Evolutionary conservation across 1,140 invertebrate genomes (phyloP), one percentile per base, ranked within the genome.

Genomic region (Phocides pigmalion): DNA sequence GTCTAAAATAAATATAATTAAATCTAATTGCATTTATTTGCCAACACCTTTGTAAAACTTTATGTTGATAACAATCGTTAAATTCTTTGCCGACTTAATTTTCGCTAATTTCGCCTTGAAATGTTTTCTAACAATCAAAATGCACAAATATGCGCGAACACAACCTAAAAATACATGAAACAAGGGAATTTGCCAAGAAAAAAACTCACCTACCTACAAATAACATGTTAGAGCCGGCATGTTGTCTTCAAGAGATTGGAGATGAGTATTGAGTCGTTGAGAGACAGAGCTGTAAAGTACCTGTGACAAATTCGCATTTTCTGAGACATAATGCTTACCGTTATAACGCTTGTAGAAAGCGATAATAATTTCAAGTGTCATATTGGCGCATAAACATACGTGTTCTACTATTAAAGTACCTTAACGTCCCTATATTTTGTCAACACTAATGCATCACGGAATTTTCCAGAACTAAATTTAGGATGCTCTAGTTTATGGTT

Each of bases 111-210:
- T 37, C 15, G 28, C 50, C 16, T 41, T 37, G 17, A 14, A 61
- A 49, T 17, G 39, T 39, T 49, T 49, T 49, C 44, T 61, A 59
- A 47, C 42, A 59, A 59, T 35, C 41, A 61, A 47, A 61, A 46
- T 61, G 56, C 56, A 61, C 17, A 41, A 61, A 49, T 47, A 61
- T 61, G 50, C 44, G 58, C 32, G 44, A 49, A 61, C 58, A 39
- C 64, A 56, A 75, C 64, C 69, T 72, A 51, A 72, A 82, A 83
- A 83, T 85, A 85, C 76, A 76, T 61, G 44, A 76, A 80, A 74
- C 81, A 78, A 79, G 77, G 65, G 68, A 65, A 81, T 72, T 74
- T 85, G 81, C 81, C 84, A 84, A 84, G 81, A 84, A 81, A 83
- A 83, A 78, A 70, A 66, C 66, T 66, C 64, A 51, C 68, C 68